A percentile compares a stretch with the other conserved stretches of the same genome.
These are phyloP conservation scores for Prinia subflava DNA, from an alignment of 2,113 vertebrate genomes.

Conservation along the genomic window DNA sequence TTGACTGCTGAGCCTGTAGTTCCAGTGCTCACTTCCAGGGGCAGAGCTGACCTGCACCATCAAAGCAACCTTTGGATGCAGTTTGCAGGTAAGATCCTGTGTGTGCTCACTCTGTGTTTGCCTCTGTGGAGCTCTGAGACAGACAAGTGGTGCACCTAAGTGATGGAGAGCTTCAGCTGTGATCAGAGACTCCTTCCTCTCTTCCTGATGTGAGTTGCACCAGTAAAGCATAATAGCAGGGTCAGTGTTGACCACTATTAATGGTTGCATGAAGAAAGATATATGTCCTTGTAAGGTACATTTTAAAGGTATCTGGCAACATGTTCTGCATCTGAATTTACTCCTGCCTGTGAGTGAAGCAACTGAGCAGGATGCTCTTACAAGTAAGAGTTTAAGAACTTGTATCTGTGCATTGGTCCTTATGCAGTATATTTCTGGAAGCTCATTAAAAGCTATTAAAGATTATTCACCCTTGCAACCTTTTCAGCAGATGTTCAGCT, in stretches of 20 bases:
- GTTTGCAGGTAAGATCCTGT: background rate
- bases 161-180: background rate
- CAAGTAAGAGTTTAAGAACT: constrained; percentile 23
- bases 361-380: background rate
- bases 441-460: constrained; percentile 39
- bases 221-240: background rate
- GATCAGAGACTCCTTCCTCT: background rate
- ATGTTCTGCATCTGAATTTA: constrained; percentile 29
- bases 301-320: constrained; percentile 42
- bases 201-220: background rate
- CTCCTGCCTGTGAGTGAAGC: constrained; percentile 23
- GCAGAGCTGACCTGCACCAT: background rate
- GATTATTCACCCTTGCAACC: constrained; percentile 62
- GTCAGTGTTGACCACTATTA: background rate
- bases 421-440: background rate
- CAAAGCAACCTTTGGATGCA: background rate
- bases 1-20: accelerated
- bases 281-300: background rate
- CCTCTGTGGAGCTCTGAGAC: accelerated
- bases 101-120: accelerated
- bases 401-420: background rate
- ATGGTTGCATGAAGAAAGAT: constrained; percentile 14
- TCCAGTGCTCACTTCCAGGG: background rate
- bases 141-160: background rate
- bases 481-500: constrained; percentile 51